Base-by-base conservation (phyloP, 2,888 invertebrate species). In the Chrysina gloriosa region DNA sequence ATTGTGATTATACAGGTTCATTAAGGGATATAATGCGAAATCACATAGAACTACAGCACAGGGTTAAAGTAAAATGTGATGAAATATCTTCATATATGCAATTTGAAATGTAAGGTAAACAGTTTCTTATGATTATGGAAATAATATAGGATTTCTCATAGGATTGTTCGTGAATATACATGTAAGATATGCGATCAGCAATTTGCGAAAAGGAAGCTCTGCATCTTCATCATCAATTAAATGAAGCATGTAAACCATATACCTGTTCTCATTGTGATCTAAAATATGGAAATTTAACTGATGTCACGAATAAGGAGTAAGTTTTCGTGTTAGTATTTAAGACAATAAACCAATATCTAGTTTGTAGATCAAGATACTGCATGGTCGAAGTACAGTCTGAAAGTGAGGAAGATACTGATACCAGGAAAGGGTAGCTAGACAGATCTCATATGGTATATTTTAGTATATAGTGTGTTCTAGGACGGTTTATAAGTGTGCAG, bases 21-120 rank as follows among this genome's bases (percentile, higher is more conserved):
- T 16, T 58, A 27, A 58, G 29, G 42, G 58, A 39, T 16, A 58
- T 58, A 6, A 42, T 58, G 42, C 25, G 27, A 14, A 58, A 58
- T 42, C 58, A 58, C 16, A 14, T 58, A 5, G 21, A 27, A 9
- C 7, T 58, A 14, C 58, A 58, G 11, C 58, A 58, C 16, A 16
- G 34, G 14, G 11, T 56, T n/a, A 36, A 16, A n/a, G 25, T 27
- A 4, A 58, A 42, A 25, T 9, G 39, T 7, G 45, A 16, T 6
- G 27, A 39, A n/a, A 42, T 42, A 42, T 16, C 27, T 25, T 2
- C 27, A 3, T 21, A 2, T 2, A 39, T 42, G 14, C 42, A 58
- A 27, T 42, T 11, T 7, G 42, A 58, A 6, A 14, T 6, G 58
- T 58, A 42, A 42, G n/a, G n/a, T n/a, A n/a, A n/a, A n/a, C n/a